Evolutionary conservation across 2,888 invertebrate species (phyloP).

Genomic region (Serripes groenlandicus): DNA sequence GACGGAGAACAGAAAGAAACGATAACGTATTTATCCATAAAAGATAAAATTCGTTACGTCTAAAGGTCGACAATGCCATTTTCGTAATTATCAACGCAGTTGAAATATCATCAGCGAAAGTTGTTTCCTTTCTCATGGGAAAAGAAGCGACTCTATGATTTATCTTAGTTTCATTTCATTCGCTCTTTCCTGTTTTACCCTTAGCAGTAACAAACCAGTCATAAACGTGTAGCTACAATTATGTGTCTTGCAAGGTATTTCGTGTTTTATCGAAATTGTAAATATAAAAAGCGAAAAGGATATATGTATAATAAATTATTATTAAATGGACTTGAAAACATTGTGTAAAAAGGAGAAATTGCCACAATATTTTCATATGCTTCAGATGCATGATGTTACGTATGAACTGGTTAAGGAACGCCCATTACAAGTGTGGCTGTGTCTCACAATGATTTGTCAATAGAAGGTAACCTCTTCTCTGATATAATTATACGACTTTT

Average conservation of each 20-base stretch:
- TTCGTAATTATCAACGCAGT: conserved; percentile 56
- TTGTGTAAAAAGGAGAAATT: background rate
- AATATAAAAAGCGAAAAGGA: too few species aligned
- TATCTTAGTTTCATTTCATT: conserved; percentile 46
- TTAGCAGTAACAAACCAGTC: too few species aligned
- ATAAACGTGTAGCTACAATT: too few species aligned
- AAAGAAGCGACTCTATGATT: conserved; percentile 50
- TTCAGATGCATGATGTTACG: too few species aligned
- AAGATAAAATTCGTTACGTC: conserved; percentile 47
- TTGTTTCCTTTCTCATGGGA: conserved; percentile 52
- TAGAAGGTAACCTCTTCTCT: background rate
- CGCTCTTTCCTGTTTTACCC: conserved; percentile 32
- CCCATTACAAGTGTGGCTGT: background rate
- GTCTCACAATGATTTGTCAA: background rate
- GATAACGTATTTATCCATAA: conserved; percentile 53
- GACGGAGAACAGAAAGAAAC: conserved; percentile 4
- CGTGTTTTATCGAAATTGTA: too few species aligned
- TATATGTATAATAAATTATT: too few species aligned
- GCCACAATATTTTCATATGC: background rate
- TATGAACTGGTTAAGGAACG: too few species aligned
- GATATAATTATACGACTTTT: background rate
- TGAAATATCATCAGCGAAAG: conserved; percentile 56
- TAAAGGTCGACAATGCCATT: conserved; percentile 59
- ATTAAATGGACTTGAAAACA: background rate
- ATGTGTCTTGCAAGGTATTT: too few species aligned